phyloP scores from a whole-genome alignment of 2,888 invertebrate genomes.

The Ischnus inquisitorius region DNA sequence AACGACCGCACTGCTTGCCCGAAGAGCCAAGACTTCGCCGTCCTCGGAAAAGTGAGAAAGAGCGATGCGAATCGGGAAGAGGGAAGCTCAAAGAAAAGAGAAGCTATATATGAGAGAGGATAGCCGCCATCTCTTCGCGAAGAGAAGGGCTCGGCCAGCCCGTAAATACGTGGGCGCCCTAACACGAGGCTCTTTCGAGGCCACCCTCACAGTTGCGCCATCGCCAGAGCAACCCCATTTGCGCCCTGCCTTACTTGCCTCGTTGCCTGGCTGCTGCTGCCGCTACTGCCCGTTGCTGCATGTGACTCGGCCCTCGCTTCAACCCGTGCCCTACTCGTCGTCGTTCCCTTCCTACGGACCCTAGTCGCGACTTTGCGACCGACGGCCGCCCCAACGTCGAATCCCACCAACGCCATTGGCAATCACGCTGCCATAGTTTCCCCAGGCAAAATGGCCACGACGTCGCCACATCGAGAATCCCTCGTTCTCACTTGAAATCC shows the following conservation, averaged over 20 bases:
- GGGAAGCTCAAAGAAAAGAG: constrained; percentile 14
- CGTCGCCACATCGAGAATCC: constrained; percentile 45
- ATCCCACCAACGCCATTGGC: constrained; percentile 72
- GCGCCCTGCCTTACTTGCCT: constrained; percentile 56
- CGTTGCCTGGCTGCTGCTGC: constrained; percentile 37
- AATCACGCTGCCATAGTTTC: constrained; percentile 77
- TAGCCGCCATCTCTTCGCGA: constrained; percentile 54
- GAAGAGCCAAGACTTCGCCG: constrained; percentile 20
- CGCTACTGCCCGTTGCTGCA: constrained; percentile 66
- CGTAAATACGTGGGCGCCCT: constrained; percentile 40
- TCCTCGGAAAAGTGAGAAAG: not conserved
- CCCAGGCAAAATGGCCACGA: constrained; percentile 80
- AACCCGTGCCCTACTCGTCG: constrained; percentile 58
- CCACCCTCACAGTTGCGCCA: constrained; percentile 53
- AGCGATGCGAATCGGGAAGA: constrained; percentile 9
- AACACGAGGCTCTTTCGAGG: constrained; percentile 53
- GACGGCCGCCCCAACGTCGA: constrained; percentile 74
- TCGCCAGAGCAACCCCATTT: constrained; percentile 64
- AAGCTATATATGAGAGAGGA: constrained; percentile 12
- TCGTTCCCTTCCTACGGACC: constrained; percentile 63
- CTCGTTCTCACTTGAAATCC: constrained; percentile 2
- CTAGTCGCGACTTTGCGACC: constrained; percentile 64
- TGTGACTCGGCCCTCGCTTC: constrained; percentile 32
- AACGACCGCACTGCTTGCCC: constrained; percentile 25
- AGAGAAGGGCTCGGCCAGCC: constrained; percentile 49